phyloP scores from a whole-genome alignment of 2,888 invertebrate species.

The Neuroscelio doddi region DNA sequence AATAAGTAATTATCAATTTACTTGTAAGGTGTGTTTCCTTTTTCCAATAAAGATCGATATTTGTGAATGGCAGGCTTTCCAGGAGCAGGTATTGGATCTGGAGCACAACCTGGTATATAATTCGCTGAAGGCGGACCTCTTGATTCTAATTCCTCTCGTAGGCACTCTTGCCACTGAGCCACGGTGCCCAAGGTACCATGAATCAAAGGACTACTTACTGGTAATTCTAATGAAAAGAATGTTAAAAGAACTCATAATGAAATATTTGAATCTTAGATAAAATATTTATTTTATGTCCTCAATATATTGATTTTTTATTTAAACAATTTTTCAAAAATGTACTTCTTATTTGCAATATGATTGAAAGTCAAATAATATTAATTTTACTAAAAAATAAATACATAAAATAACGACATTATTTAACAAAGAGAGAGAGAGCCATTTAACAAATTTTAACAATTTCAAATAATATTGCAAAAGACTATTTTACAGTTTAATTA shows the following conservation, averaged over 20 bases:
- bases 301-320: not conserved
- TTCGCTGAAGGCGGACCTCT: slow-evolving; percentile 86
- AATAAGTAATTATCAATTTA: slow-evolving; percentile 68
- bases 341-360: no score
- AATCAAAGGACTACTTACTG: slow-evolving; percentile 93
- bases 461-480: no score
- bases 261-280: slow-evolving; percentile 20
- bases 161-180: slow-evolving; percentile 89
- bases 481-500: no score
- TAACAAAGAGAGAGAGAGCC: no score
- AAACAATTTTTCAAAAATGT: no score
- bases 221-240: slow-evolving; percentile 83
- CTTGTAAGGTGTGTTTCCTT: slow-evolving; percentile 95
- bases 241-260: slow-evolving; percentile 9
- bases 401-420: no score
- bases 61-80: slow-evolving; percentile 90
- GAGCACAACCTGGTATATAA: slow-evolving; percentile 93
- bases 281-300: not conserved
- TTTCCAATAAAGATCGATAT: slow-evolving; percentile 92
- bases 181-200: slow-evolving; percentile 90
- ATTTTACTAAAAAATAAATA: no score
- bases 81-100: slow-evolving; percentile 77
- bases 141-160: slow-evolving; percentile 83
- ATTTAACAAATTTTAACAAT: no score
- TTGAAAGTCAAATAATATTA: no score